A percentile compares a stretch with the other conserved stretches of the same genome.
These are phyloP conservation scores for Lepidurus apus DNA, from an alignment of 1,140 invertebrate genomes.

Conservation along the genomic window DNA sequence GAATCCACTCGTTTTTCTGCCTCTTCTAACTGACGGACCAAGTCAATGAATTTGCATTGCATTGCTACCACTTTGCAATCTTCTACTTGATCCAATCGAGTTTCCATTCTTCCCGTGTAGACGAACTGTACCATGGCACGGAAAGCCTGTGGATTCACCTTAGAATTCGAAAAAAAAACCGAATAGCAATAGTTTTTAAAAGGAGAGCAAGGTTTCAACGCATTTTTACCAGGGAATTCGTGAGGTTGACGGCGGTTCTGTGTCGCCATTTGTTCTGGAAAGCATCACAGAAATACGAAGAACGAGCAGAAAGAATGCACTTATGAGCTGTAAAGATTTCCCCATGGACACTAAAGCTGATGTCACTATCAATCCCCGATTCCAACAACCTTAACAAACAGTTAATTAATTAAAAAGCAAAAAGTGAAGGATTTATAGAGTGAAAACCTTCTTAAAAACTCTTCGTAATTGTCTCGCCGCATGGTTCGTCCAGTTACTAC, in stretches of 20 bases:
- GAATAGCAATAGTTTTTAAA: not conserved
- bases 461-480: constrained; percentile 50
- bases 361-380: constrained; percentile 45
- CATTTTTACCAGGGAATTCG: constrained; percentile 43
- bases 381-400: constrained; percentile 45
- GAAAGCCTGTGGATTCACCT: constrained; percentile 47
- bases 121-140: constrained; percentile 47
- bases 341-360: constrained; percentile 47
- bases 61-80: constrained; percentile 46
- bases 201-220: not conserved
- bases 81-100: constrained; percentile 44
- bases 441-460: constrained; percentile 51
- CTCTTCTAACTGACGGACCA: constrained; percentile 45
- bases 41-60: constrained; percentile 46
- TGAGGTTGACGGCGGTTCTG: constrained; percentile 42
- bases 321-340: constrained; percentile 46
- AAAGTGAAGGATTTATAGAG: not conserved
- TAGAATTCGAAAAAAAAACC: constrained; percentile 33
- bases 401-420: not conserved
- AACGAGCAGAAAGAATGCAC: constrained; percentile 48
- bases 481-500: constrained; percentile 49
- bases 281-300: constrained; percentile 47
- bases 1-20: constrained; percentile 43
- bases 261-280: constrained; percentile 47
- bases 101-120: constrained; percentile 49